A percentile compares a stretch with the other conserved stretches of the same genome.
Conservation (phyloP, 2,888 invertebrate genomes). For the Agrochola macilenta region DNA sequence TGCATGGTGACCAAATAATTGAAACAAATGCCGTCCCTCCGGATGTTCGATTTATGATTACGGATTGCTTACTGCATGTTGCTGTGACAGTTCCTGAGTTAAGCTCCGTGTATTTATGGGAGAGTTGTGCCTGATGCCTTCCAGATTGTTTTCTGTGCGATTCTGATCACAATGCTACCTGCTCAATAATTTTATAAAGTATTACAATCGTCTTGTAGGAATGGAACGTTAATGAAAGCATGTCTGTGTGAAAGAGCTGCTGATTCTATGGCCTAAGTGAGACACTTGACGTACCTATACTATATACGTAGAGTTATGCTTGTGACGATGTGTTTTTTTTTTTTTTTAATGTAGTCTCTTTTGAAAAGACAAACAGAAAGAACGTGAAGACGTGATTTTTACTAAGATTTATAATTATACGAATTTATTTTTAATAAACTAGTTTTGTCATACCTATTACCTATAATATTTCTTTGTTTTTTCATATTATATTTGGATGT, state of each 20-base stretch:
- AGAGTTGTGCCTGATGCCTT: background rate
- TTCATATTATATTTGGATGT: background rate
- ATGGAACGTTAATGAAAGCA: background rate
- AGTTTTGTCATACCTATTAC: background rate
- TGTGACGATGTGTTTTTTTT: background rate
- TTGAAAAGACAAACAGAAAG: background rate
- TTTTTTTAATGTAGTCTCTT: too few relatives aligned
- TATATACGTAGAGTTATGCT: background rate
- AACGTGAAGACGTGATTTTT: background rate
- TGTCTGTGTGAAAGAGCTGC: background rate
- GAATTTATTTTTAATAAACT: background rate
- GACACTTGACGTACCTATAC: background rate
- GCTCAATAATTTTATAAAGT: background rate
- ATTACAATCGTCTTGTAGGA: background rate
- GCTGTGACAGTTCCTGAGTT: slow-evolving; percentile 23
- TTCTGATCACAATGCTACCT: background rate
- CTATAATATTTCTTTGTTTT: background rate
- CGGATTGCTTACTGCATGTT: slow-evolving; percentile 35
- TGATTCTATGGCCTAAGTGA: background rate
- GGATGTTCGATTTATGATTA: slow-evolving; percentile 53
- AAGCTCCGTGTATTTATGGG: slow-evolving; percentile 21
- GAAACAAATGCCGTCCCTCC: slow-evolving; percentile 43
- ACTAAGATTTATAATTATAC: background rate
- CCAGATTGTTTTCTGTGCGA: background rate
- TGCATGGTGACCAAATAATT: slow-evolving; percentile 29